phyloP scores from a whole-genome alignment of 1,140 invertebrate species.

The Venturia canescens region DNA sequence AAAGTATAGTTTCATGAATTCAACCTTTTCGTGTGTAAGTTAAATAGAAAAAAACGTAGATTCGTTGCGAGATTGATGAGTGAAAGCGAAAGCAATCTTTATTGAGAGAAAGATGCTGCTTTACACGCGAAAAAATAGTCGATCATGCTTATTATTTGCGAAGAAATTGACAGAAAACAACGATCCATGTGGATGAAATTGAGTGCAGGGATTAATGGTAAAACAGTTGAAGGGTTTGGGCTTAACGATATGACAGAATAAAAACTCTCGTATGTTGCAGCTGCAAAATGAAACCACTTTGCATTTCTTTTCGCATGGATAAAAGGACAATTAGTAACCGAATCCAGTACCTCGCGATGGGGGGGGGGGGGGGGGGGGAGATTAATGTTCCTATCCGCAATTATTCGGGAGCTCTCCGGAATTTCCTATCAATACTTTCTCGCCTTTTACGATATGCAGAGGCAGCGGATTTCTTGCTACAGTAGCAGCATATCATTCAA shows the following conservation, averaged over 20 bases:
- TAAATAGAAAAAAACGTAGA: constrained; percentile 57
- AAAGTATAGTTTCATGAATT: neutral
- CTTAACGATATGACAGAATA: neutral
- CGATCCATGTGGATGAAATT: neutral
- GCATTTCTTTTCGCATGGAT: constrained; percentile 36
- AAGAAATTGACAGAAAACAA: neutral
- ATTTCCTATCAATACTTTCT: constrained; percentile 18
- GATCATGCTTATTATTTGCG: constrained; percentile 57
- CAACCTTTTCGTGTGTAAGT: neutral
- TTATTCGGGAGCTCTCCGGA: neutral
- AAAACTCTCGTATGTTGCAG: constrained; percentile 23
- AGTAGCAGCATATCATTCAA: neutral
- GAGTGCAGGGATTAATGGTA: neutral
- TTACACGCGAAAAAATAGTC: constrained; percentile 6
- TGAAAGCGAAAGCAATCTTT: too few species aligned
- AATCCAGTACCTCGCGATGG: neutral
- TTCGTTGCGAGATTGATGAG: constrained; percentile 59
- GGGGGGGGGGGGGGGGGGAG: neutral
- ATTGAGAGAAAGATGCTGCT: neutral
- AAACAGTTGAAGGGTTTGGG: neutral
- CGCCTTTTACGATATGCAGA: neutral
- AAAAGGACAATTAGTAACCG: constrained; percentile 38
- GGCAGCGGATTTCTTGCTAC: neutral
- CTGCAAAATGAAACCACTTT: constrained; percentile 32
- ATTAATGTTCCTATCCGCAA: constrained; percentile 22